Evolutionary conservation across 2,797 vertebrate genomes (phyloP), one percentile per base, ranked within the genome.

Genomic region (Micropoecilia bifurca): DNA sequence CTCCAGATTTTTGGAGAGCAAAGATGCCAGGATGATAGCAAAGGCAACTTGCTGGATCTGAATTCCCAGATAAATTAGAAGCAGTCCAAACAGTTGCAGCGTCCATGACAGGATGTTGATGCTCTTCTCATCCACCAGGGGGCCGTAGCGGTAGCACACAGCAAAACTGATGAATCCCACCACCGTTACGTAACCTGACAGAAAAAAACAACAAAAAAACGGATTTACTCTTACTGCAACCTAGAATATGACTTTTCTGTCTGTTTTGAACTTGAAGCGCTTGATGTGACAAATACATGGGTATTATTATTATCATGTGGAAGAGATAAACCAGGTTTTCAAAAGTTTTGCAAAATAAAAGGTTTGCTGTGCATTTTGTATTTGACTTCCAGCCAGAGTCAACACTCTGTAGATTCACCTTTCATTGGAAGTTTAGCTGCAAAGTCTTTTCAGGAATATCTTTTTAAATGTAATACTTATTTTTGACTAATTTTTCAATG

Each of bases 41-140:
- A 99, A 88, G 30, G 97, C 97, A 0, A 99, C 87, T 57, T 97
- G 95, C 10, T 96, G 97, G 79, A 99, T 96, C 92, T 99, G 99
- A 92, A 97, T 96, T 72, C 98, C 96, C 0, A 93, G 81, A 73
- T 98, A 99, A 77, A 99, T 94, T 25, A 99, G 90, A 53, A 97
- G 79, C n/a, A 99, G 93, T 59, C 98, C 97, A 47, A 97, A 92
- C 20, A 98, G 91, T 95, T 99, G 98, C 93, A 99, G 93, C 0
- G 96, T 91, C 99, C 99, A 99, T 2, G 97, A 97, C 69, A 99
- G 93, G 86, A 99, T 96, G 92, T 97, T 97, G 77, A 99, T 96
- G 91, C 95, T 99, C 81, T 97, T 97, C 75, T 97, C 81, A 7
- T 99, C 96, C 93, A 96, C 96, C 91, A 98, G 87, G 0, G 98